Percentiles rank a stretch among this genome's conserved stretches.
These are phyloP conservation scores for Metaphire vulgaris DNA, from an alignment of 1,140 invertebrate species.

Conservation along the genomic window DNA sequence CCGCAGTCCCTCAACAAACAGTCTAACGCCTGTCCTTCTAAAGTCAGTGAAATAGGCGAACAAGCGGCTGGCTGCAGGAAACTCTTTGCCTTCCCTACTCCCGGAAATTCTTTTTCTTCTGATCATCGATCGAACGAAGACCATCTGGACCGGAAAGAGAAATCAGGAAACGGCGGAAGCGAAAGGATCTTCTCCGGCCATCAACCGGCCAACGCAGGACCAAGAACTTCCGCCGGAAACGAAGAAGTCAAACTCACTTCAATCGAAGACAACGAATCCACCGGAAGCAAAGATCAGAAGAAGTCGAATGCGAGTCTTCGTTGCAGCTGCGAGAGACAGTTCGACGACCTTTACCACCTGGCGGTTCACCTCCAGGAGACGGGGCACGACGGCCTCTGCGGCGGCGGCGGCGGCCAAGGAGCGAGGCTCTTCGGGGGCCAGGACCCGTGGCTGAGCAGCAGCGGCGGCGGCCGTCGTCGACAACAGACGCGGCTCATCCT, in stretches of 20 bases:
- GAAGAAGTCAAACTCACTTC: too few relatives aligned
- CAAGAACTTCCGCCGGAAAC: too few relatives aligned
- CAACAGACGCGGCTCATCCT: slow-evolving; percentile 94
- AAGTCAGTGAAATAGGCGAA: neutral
- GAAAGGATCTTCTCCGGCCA: neutral
- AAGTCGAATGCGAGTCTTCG: slow-evolving; percentile 4
- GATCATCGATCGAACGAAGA: too few relatives aligned
- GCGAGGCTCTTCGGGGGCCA: slow-evolving; percentile 87
- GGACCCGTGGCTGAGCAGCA: slow-evolving; percentile 96
- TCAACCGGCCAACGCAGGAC: neutral
- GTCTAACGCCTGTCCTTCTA: too few relatives aligned
- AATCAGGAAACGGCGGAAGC: neutral
- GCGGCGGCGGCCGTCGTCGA: too few relatives aligned
- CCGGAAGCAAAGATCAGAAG: neutral
- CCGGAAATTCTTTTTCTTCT: too few relatives aligned
- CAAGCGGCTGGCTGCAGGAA: neutral
- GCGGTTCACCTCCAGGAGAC: slow-evolving; percentile 20
- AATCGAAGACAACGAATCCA: neutral
- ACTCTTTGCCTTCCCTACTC: too few relatives aligned
- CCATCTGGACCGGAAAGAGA: too few relatives aligned
- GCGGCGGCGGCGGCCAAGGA: too few relatives aligned
- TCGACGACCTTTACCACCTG: slow-evolving; percentile 1
- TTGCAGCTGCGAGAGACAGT: neutral
- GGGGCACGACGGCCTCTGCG: too few relatives aligned
- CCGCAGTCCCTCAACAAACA: neutral